Evolutionary conservation across 1,140 invertebrate species (phyloP), one percentile per base, ranked within the genome.

Genomic region (Psilanteris sp.): DNA sequence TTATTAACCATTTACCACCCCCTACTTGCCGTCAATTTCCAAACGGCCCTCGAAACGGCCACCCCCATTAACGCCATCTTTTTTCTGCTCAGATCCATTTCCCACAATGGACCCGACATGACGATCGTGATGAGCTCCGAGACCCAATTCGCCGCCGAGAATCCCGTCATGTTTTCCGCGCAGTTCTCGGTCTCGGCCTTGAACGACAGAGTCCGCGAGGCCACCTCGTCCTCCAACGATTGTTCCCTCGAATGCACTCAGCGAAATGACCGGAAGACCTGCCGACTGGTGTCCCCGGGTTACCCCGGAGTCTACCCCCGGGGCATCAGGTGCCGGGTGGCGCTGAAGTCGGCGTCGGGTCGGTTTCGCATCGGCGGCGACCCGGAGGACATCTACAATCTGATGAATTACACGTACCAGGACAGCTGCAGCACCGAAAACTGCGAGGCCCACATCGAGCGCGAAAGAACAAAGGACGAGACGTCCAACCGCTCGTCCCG

Each of bases 111-210:
- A 0, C 83, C 84, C 0, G 79, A 85, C 3, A 26, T 85, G 14
- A 81, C 78, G 5, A 78, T 85, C 37, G 61, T 78, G 6, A 78
- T 85, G 68, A 78, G 77, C 10, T 85, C 84, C 5, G 84, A 85
- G 36, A 75, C 46, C 1, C 78, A 78, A 2, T 85, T 85, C 39
- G 84, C 84, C 3, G 81, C 79, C 0, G 77, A 80, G n/a, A 84
- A 85, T 32, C 84, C 84, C 1, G 84, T 85, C 4, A 84, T 85
- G 10, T 85, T 85, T 67, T 85, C 83, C 8, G 83, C 84, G 0
- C 84, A 85, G 24, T 85, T 80, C 18, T 85, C 83, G 1, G 78
- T 85, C 5, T 46, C 84, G 1, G 80, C 81, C 4, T 78, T 79
- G 7, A 48, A 64, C 18, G 82, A 84, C 13, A 72, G 83, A 5